Evolutionary conservation across 1,140 invertebrate species (phyloP).

Genomic region (Papilio dardanus): DNA sequence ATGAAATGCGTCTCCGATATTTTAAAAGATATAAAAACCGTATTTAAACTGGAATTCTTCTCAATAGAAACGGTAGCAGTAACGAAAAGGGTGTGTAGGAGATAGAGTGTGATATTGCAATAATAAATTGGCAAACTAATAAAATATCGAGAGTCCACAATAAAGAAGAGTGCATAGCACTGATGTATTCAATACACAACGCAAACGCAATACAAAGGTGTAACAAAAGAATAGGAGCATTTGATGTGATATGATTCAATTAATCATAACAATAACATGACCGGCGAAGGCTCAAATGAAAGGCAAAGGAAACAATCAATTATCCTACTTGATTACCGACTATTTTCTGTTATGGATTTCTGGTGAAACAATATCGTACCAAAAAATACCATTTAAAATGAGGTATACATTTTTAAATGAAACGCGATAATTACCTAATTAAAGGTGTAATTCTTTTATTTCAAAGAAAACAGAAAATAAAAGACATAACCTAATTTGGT

Average conservation of each 20-base stretch:
- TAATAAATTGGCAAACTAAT: neutral
- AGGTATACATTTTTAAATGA: too few relatives aligned
- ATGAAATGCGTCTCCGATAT: neutral
- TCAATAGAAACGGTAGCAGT: too few relatives aligned
- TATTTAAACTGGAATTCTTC: too few relatives aligned
- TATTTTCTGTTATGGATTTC: neutral
- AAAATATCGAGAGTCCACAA: neutral
- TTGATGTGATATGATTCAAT: conserved; percentile 25
- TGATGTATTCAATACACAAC: neutral
- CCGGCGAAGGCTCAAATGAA: neutral
- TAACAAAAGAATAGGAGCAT: neutral
- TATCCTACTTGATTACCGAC: neutral
- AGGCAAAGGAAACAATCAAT: conserved; percentile 18
- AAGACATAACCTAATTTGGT: too few relatives aligned
- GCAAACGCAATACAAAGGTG: neutral
- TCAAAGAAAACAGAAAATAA: too few relatives aligned
- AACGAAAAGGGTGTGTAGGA: too few relatives aligned
- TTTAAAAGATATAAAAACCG: neutral
- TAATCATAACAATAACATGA: conserved; percentile 9
- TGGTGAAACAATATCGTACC: too few relatives aligned
- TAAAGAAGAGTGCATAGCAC: neutral
- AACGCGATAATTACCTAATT: too few relatives aligned
- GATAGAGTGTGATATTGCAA: too few relatives aligned
- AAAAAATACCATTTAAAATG: too few relatives aligned
- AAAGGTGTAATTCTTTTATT: too few relatives aligned